Evolutionary conservation across 2,113 vertebrate genomes (phyloP), one percentile per base, ranked within the genome.

Genomic region (Perca fluviatilis): DNA sequence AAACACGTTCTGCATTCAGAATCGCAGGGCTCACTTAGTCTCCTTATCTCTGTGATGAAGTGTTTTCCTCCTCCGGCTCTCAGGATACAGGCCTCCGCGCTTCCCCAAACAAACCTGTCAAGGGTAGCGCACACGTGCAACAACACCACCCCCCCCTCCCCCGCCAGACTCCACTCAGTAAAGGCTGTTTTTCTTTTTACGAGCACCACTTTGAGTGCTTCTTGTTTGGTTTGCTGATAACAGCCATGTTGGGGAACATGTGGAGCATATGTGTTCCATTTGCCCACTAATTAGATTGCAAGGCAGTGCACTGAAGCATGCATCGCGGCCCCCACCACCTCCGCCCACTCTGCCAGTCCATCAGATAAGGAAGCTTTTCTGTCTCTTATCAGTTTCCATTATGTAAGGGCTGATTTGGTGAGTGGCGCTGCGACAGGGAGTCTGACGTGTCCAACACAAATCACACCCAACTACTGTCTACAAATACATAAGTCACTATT

Each of bases 301-400:
- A 92, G 90, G 92, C 88, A 74, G 92, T 81, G 84, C 93, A 94
- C 82, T 93, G 91, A 95, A 93, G 87, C 91, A 82, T 93, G 90
- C 88, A 88, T 87, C 91, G 90, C 81, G 80, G 83, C 68, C 82
- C 79, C 75, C 70, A 6, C 80, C 74, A 2, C 79, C 86, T 79
- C 88, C 82, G 79, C 87, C 92, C 87, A 69, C 88, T 86, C 80
- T 90, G 88, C 82, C 87, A 79, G 91, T 92, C 90, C 84, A 94
- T 95, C 95, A 94, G 95, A 96, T 96, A 96, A 95, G 93, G 88
- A 92, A 87, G 83, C 89, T 93, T 94, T 95, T 94, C 92, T 82
- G 89, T 86, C 86, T 88, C 94, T 95, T 93, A 93, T 93, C 94
- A 85, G 88, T 95, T 94, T 93, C 93, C 93, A 93, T 95, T 93